Evolutionary conservation across 1,140 invertebrate species (phyloP), one percentile per base, ranked within the genome.

Genomic region (Medauroidea extradentata): DNA sequence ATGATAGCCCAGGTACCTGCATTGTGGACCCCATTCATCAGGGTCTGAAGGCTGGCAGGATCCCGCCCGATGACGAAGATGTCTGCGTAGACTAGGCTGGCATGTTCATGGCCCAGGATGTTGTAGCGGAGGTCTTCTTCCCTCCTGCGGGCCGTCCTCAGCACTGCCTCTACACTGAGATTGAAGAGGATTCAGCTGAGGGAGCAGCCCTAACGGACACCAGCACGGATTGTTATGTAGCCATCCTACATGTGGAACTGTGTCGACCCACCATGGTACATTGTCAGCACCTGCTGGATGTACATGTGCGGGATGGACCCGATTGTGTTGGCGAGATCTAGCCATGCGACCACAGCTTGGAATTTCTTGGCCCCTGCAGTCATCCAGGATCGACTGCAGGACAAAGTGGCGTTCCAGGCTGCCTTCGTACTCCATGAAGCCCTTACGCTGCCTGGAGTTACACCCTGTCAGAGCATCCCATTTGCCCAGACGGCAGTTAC

Each of bases 141-240:
- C 8, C 2, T 1, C 5, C 9, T 24, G 14, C 14, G 50, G 11
- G 0, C n/a, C 14, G 18, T 34, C 29, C 44, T n/a, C 1, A 60
- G 18, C 1, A 58, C 29, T 2, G 62, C 64, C 53, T 73, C 68
- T 4, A 71, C 59, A 11, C 59, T 63, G 16, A 75, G 42, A 44
- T 72, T 65, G 62, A 73, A 74, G n/a, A 72, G 56, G 14, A 69
- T 34, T 7, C 65, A 61, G 29, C 60, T 65, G 1, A 73, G 44
- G 29, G 65, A 63, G 43, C 67, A 67, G 2, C 72, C 71, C 56
- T 74, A 70, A 13, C 65, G 61, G 0, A 74, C 68, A 11, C 69
- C 64, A 0, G 68, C 7, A 3, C 46, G n/a, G 9, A 72, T 46
- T 5, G 21, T 9, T 1, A 70, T 62, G 8, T 24, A 41, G 2